Conservation (phyloP, 1,140 invertebrate genomes). For the Drosophila malerkotliana region DNA sequence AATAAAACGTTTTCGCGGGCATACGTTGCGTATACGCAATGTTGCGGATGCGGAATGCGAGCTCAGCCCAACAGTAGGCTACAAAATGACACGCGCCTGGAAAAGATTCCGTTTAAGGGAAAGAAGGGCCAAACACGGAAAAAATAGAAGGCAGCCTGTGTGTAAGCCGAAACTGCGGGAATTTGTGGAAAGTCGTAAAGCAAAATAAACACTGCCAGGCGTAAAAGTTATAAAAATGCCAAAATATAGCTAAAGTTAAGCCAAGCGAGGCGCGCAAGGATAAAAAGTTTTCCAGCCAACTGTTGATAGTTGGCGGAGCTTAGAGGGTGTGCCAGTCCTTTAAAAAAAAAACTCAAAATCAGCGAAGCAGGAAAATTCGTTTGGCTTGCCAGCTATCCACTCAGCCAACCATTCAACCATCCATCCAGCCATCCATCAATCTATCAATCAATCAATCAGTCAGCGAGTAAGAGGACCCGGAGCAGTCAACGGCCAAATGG, state of each 20-base stretch:
- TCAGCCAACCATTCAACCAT: slow-evolving; percentile 5
- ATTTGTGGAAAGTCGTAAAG: slow-evolving; percentile 78
- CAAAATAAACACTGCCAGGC: slow-evolving; percentile 78
- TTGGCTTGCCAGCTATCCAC: slow-evolving; percentile 25
- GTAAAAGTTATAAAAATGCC: slow-evolving; percentile 73
- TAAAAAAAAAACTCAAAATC: slow-evolving; percentile 13
- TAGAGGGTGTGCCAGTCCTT: neutral
- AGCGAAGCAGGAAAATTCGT: slow-evolving; percentile 30
- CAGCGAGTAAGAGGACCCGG: slow-evolving; percentile 50
- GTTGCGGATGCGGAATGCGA: slow-evolving; percentile 21
- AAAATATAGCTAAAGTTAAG: slow-evolving; percentile 56
- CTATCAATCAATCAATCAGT: slow-evolving; percentile 56
- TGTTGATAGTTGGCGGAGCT: slow-evolving; percentile 50
- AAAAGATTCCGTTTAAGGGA: slow-evolving; percentile 20
- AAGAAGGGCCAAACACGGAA: neutral
- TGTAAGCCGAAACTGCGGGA: slow-evolving; percentile 38
- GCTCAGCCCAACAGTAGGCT: slow-evolving; percentile 56
- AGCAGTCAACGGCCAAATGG: slow-evolving; percentile 44
- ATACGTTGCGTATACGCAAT: slow-evolving; percentile 59
- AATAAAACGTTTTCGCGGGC: slow-evolving; percentile 73
- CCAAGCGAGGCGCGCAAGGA: slow-evolving; percentile 8
- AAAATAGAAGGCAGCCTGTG: slow-evolving; percentile 6
- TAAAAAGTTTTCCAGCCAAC: slow-evolving; percentile 36
- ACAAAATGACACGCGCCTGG: slow-evolving; percentile 72
- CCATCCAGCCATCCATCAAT: slow-evolving; percentile 19